Evolutionary conservation across 2,888 invertebrate species (phyloP).

Genomic region (Caenorhabditis panamensis): DNA sequence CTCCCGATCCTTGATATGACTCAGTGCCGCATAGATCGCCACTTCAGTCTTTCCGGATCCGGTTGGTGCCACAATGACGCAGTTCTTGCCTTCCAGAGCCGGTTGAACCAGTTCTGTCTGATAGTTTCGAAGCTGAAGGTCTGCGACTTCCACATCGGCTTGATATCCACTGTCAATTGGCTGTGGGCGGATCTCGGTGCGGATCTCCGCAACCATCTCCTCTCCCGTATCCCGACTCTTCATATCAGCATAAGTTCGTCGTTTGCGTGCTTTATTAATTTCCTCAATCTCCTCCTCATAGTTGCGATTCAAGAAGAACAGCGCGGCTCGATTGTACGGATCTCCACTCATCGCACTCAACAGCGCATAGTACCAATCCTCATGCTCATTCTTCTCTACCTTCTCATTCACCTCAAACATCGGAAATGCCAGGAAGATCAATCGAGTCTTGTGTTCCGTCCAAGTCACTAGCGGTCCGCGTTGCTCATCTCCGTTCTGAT

Average conservation of each 20-base stretch:
- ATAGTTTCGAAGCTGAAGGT: conserved; percentile 67
- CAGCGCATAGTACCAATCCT: conserved; percentile 51
- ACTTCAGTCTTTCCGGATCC: conserved; percentile 80
- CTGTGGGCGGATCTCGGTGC: conserved; percentile 36
- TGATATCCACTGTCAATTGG: conserved; percentile 5
- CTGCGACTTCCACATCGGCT: conserved; percentile 14
- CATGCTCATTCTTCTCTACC: not conserved
- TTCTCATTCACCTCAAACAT: conserved; percentile 1
- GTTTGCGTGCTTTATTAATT: too few species aligned
- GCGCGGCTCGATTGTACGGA: conserved; percentile 47
- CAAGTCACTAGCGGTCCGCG: conserved; percentile 4
- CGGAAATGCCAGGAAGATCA: conserved; percentile 14
- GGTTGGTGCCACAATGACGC: conserved; percentile 79
- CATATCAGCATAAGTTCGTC: not conserved
- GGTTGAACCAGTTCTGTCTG: conserved; percentile 70
- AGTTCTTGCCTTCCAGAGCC: conserved; percentile 68
- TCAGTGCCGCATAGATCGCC: conserved; percentile 73
- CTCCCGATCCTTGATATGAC: conserved; percentile 67
- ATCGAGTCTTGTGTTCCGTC: conserved; percentile 35
- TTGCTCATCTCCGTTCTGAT: conserved; percentile 23
- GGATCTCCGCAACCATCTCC: conserved; percentile 6
- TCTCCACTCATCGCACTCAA: conserved; percentile 52
- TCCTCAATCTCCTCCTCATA: conserved; percentile 35
- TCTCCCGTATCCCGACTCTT: conserved; percentile 8
- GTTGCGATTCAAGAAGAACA: conserved; percentile 41